Base-by-base conservation (phyloP, 2,888 invertebrate species). In the Drosophila gaucha region DNA sequence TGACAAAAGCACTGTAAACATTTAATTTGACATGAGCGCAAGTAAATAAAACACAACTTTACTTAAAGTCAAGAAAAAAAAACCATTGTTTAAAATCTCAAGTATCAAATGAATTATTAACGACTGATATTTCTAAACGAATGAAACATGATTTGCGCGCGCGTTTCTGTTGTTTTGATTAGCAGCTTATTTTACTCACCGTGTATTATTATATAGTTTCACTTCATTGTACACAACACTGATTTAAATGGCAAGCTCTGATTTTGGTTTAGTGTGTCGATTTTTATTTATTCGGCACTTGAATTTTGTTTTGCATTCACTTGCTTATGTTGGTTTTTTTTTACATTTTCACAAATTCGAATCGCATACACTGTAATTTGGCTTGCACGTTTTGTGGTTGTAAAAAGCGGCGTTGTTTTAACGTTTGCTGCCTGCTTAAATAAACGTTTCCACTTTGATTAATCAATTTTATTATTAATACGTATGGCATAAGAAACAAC, bases 391-490 rank as follows among this genome's bases (percentile, higher is more conserved):
- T 62, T 69, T 64, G 20, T 33, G n/a, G 16, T 67, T 64, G 36
- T 62, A 18, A 41, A 50, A 41, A 63, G 59, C 77, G 65, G 44
- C 65, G 55, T 43, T 52, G 54, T 56, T 74, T 24, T 41, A 80
- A 68, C 59, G 74, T 83, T 86, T 78, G 65, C 50, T 78, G 63
- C 75, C 75, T 86, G 74, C 63, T 67, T 66, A 68, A 65, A 63
- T 54, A 84, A 78, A 75, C 62, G 78, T 64, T 83, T 83, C 39
- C 50, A 66, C 78, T 74, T 86, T 80, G 86, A 84, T 82, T 82
- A 82, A 82, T 82, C 85, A 82, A 82, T 82, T 83, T 85, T 87
- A 87, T 87, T 83, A 78, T 85, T 87, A 86, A 79, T 76, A 85
- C 83, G 77, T 82, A 84, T 86, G 78, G 56, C 69, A 74, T 39